Evolutionary conservation across 2,888 invertebrate genomes (phyloP).

Genomic region (Drepanosiphum platanoidis): DNA sequence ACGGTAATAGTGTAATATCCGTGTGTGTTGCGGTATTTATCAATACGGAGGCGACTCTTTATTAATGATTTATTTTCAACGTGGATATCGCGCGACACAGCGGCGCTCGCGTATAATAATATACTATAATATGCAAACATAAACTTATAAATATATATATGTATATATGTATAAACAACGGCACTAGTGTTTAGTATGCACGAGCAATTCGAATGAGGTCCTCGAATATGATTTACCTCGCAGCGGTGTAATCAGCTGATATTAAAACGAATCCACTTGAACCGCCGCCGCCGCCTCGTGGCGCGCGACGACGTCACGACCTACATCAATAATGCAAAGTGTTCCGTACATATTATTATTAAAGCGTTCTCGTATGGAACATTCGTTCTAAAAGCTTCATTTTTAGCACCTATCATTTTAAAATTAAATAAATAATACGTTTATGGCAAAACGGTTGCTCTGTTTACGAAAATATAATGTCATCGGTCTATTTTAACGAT

Average conservation of each 20-base stretch:
- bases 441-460: too few species aligned
- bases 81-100: too few species aligned
- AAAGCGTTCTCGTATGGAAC: neutral
- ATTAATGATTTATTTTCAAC: too few species aligned
- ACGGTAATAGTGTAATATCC: too few species aligned
- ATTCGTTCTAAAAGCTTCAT: neutral
- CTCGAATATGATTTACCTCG: slow-evolving; percentile 1
- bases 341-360: neutral
- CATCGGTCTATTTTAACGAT: too few species aligned
- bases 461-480: too few species aligned
- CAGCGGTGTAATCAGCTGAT: neutral
- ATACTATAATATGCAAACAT: neutral
- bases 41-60: too few species aligned
- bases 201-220: neutral
- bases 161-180: neutral
- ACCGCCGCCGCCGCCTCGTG: neutral
- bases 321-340: slow-evolving; percentile 44
- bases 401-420: neutral
- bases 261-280: neutral
- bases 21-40: too few species aligned
- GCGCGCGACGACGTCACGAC: slow-evolving; percentile 31
- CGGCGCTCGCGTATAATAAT: too few species aligned
- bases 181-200: neutral
- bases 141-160: neutral
- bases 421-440: too few species aligned